Base-by-base conservation (phyloP, 2,797 vertebrate species). In the Rhodeus uyekii region DNA sequence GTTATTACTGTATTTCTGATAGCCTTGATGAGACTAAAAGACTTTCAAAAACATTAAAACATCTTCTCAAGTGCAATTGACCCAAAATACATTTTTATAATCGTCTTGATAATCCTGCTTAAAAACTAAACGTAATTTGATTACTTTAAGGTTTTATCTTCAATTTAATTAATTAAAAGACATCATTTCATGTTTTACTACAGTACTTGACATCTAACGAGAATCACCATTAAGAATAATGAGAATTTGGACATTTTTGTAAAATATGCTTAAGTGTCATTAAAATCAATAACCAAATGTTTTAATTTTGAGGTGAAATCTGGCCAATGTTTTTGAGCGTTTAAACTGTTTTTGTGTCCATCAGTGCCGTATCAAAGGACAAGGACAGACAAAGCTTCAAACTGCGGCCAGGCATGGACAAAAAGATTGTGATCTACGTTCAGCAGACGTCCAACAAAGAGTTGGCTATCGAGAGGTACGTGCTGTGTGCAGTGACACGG, bases 301-400 rank as follows among this genome's bases (percentile, higher is more conserved):
- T 46, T 29, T 29, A 2, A 75, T 58, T 39, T 27, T 74, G 72
- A 9, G 14, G n/a, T 16, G 12, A 39, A 55, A 75, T 39, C 13
- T 58, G 50, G n/a, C n/a, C n/a, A n/a, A n/a, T n/a, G n/a, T n/a
- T n/a, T n/a, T n/a, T n/a, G n/a, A 29, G 4, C 6, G 0, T 22
- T 36, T 48, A 13, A 39, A 68, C 34, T 29, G 12, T 34, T 16
- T 75, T 6, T 78, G 10, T 85, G 12, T 61, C n/a, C n/a, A 44
- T 46, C 91, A 99, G 98, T 83, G 96, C 97, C 8, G 98, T 99
- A 80, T 97, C 97, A 38, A 99, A 99, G 93, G 98, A 99, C 93
- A 99, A 99, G 89, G 98, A 99, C 92, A 96, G 96, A 83, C 98
- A 99, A 82, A 99, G 97, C 92, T 99, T 99, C 93, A 99, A 99